Evolutionary conservation across 2,797 vertebrate genomes (phyloP).

Genomic region (Anomalospiza imberbis): DNA sequence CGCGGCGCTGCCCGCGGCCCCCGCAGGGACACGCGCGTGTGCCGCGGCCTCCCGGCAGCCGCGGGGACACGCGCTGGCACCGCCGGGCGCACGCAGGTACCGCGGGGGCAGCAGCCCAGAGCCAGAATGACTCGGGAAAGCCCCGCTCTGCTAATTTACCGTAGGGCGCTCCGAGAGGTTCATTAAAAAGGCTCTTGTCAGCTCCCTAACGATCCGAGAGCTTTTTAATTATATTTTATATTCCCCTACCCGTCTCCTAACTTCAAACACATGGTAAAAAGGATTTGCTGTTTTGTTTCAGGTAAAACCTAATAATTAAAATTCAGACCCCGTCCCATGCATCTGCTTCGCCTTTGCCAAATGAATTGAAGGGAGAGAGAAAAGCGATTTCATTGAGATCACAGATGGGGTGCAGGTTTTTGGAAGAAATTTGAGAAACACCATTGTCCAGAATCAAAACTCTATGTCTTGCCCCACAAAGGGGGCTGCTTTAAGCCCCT

Average conservation of each 20-base stretch:
- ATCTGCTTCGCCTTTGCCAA: conserved; percentile 90
- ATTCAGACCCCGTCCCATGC: conserved; percentile 86
- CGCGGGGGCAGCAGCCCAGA: background rate
- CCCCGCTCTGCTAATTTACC: conserved; percentile 35
- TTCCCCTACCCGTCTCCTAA: conserved; percentile 59
- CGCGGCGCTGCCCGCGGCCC: background rate
- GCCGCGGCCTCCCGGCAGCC: background rate
- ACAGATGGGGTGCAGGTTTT: conserved; percentile 97
- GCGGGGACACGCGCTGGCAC: background rate
- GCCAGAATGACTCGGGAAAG: background rate
- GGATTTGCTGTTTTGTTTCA: conserved; percentile 75
- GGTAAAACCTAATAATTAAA: conserved; percentile 88
- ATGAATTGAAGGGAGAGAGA: conserved; percentile 81
- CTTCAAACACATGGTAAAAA: conserved; percentile 72
- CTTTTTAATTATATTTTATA: conserved; percentile 72
- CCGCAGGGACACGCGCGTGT: background rate
- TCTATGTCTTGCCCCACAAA: conserved; percentile 92
- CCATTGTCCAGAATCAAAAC: conserved; percentile 97
- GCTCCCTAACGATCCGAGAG: conserved; percentile 64
- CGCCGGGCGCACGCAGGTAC: background rate
- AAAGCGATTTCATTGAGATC: conserved; percentile 93
- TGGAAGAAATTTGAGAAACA: conserved; percentile 98
- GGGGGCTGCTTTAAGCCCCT: conserved; percentile 87
- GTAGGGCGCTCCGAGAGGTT: conserved; percentile 39
- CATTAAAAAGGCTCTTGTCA: conserved; percentile 64